A percentile compares a stretch with the other conserved stretches of the same genome.
These are phyloP conservation scores for Tinea pellionella DNA, from an alignment of 2,888 invertebrate genomes.

Conservation along the genomic window DNA sequence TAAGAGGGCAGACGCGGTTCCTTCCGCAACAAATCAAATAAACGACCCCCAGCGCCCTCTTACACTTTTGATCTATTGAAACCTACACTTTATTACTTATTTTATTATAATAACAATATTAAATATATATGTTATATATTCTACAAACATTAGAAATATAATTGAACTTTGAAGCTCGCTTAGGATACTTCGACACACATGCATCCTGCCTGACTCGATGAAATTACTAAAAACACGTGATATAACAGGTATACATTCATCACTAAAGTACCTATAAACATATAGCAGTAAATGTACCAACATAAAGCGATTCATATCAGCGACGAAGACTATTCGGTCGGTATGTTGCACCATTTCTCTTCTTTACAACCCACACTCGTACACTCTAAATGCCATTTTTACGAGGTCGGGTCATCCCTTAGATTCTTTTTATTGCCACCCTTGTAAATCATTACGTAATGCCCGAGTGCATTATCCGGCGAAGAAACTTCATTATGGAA, in stretches of 20 bases:
- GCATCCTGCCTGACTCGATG: no score
- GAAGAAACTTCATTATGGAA: constrained; percentile 67
- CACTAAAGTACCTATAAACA: no score
- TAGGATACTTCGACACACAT: no score
- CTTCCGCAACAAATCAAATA: constrained; percentile 13
- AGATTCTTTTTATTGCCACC: constrained; percentile 68
- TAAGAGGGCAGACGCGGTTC: not conserved
- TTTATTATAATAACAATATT: no score
- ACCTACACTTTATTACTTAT: not conserved
- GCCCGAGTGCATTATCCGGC: constrained; percentile 64
- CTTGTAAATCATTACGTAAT: constrained; percentile 68
- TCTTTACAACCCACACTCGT: constrained; percentile 47
- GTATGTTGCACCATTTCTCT: constrained; percentile 49
- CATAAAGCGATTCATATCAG: not conserved
- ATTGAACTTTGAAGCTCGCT: no score
- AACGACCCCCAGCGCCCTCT: constrained; percentile 1
- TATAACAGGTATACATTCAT: no score
- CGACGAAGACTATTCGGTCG: constrained; percentile 28
- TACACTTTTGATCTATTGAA: constrained; percentile 1
- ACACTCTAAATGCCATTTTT: constrained; percentile 38
- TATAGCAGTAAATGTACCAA: no score
- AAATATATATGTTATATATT: no score
- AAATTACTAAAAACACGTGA: no score
- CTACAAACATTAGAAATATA: no score
- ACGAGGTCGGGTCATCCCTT: constrained; percentile 61